phyloP scores from a whole-genome alignment of 2,888 invertebrate species.

The Parochlus steinenii region DNA sequence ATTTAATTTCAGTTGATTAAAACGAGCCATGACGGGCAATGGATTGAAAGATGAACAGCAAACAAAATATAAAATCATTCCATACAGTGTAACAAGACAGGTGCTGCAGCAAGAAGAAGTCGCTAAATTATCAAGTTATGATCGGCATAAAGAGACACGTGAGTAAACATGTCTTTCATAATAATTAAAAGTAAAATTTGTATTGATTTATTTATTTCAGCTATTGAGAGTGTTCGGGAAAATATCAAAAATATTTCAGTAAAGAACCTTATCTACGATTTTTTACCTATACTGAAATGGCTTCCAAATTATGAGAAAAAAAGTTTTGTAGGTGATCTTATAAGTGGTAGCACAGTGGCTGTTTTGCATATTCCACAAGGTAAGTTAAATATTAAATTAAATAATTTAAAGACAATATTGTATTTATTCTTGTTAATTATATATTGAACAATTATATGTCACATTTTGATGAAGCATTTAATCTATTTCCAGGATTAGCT shows the following conservation, averaged over 20 bases:
- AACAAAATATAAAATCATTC: no score
- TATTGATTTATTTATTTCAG: background rate
- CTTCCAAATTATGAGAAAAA: constrained; percentile 42
- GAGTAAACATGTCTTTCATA: background rate
- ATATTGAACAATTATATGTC: no score
- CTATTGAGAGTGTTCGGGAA: background rate
- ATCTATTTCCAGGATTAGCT: constrained; percentile 54
- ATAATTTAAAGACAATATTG: background rate
- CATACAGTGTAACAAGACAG: background rate
- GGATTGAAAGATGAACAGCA: no score
- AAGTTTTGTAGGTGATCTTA: constrained; percentile 46
- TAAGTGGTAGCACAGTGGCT: constrained; percentile 67
- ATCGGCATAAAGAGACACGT: background rate
- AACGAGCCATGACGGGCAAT: no score
- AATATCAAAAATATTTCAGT: background rate
- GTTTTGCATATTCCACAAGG: constrained; percentile 77
- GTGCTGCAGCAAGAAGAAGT: background rate
- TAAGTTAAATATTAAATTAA: constrained; percentile 20
- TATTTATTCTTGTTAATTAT: background rate
- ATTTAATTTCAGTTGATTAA: no score
- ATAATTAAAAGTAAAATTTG: background rate
- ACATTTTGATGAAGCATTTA: no score
- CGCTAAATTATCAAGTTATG: background rate
- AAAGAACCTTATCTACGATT: constrained; percentile 11
- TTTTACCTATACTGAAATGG: constrained; percentile 43